Conservation (phyloP, 2,797 vertebrate genomes). For the Leptoclinus maculatus region DNA sequence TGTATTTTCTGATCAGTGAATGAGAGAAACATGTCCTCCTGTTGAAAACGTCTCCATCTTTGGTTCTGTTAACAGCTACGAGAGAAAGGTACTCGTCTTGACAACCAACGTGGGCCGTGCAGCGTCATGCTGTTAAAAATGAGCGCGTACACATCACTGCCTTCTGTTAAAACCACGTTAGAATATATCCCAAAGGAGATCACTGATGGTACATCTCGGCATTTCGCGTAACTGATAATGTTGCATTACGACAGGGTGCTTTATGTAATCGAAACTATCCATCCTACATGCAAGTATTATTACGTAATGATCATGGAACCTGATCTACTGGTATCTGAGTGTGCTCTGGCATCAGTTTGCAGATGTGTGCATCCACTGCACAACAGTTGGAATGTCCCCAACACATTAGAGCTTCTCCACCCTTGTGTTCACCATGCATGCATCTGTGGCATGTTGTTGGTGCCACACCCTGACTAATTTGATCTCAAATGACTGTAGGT, state of each 20-base stretch:
- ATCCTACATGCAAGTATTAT: not conserved
- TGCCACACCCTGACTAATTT: constrained; percentile 26
- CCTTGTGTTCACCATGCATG: not conserved
- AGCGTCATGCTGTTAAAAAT: not conserved
- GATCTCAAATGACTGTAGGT: not conserved
- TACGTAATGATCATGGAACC: constrained; percentile 6
- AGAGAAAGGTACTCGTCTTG: no score
- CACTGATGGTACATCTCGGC: not conserved
- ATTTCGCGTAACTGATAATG: not conserved
- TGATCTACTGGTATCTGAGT: not conserved
- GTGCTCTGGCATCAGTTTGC: not conserved
- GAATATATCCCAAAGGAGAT: not conserved
- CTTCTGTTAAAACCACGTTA: not conserved
- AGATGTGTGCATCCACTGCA: not conserved
- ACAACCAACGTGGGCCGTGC: not conserved
- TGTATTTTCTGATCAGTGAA: not conserved
- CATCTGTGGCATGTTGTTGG: not conserved
- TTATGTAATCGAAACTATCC: not conserved
- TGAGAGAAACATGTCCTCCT: constrained; percentile 6
- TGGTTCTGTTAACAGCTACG: no score
- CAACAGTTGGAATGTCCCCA: not conserved
- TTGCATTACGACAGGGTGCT: no score
- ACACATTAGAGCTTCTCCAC: not conserved
- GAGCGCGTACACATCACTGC: not conserved
- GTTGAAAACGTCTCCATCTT: rapidly evolving